Evolutionary conservation across 2,113 vertebrate species (phyloP), one percentile per base, ranked within the genome.

Genomic region (Lepus europaeus): DNA sequence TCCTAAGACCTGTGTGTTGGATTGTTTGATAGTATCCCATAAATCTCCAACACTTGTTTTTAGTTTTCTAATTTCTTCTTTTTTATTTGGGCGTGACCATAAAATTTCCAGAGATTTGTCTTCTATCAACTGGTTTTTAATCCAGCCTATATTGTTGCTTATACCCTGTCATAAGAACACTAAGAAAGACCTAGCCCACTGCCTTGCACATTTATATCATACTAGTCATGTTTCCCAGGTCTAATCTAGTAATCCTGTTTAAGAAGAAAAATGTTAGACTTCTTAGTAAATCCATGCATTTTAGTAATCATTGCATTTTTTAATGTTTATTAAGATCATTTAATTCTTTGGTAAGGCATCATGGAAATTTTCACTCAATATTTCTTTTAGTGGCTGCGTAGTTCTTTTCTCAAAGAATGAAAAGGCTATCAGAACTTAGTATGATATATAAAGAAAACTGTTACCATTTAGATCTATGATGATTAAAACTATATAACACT

Each of bases 391-490:
- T 61, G 14, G 23, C 36, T 85, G 39, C 45, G 17, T 9, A 79
- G 61, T 72, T 66, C 9, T 87, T 84, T 97, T 86, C 61, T 87
- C 25, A 68, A 81, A 76, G 66, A 87, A 92, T 87, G 14, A 84
- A 88, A 80, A 73, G 61, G 27, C 22, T 53, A 78, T 72, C 64
- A 91, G 77, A 85, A 70, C 31, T 49, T 68, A 92, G 66, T 66
- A 31, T 92, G 77, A 87, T 86, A 19, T 91, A 56, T 80, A 76
- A 96, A 33, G 39, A 91, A 91, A 69, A 86, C 39, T 77, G 36
- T 81, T 73, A 72, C 27, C 79, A 88, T 68, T 96, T 80, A 74
- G 10, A 51, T 81, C 73, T 92, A 49, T 82, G 74, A 86, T 85
- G 76, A 90, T 87, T 93, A 80, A 86, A 93, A 89, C 74, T 68